Evolutionary conservation across 2,113 vertebrate species (phyloP).

Genomic region (Trinectes maculatus): DNA sequence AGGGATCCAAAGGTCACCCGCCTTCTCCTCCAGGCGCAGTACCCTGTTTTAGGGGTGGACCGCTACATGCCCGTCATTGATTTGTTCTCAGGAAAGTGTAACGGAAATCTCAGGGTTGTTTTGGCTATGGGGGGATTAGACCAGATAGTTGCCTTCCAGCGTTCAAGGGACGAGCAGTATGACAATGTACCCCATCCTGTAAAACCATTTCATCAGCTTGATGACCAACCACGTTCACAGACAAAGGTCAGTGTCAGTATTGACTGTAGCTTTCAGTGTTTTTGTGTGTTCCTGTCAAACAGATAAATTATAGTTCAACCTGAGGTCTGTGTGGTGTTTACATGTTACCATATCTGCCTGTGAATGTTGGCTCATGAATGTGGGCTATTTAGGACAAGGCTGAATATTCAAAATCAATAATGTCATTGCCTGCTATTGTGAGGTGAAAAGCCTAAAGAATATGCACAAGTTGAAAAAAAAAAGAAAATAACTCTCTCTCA

Average conservation of each 20-base stretch:
- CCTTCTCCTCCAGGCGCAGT: slow-evolving; percentile 90
- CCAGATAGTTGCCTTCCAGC: slow-evolving; percentile 88
- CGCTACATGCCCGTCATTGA: slow-evolving; percentile 88
- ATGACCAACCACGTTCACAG: slow-evolving; percentile 71
- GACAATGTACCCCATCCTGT: slow-evolving; percentile 30
- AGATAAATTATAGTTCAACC: too few relatives aligned
- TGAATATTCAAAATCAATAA: too few relatives aligned
- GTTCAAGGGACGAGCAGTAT: slow-evolving; percentile 82
- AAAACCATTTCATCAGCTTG: slow-evolving; percentile 85
- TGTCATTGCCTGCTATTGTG: too few relatives aligned
- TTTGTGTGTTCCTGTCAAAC: background rate
- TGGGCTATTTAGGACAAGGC: too few relatives aligned
- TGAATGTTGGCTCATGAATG: too few relatives aligned
- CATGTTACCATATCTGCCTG: too few relatives aligned
- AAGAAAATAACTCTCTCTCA: too few relatives aligned
- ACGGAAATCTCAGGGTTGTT: slow-evolving; percentile 87
- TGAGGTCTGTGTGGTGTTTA: too few relatives aligned
- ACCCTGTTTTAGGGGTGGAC: slow-evolving; percentile 93
- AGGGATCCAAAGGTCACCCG: slow-evolving; percentile 87
- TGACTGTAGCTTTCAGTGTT: background rate
- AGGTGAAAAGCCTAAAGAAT: too few relatives aligned
- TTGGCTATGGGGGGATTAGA: slow-evolving; percentile 91
- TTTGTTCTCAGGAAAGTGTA: slow-evolving; percentile 86
- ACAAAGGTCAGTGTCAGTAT: slow-evolving; percentile 61
- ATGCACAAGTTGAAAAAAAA: too few relatives aligned